A percentile compares a stretch with the other conserved stretches of the same genome.
These are phyloP conservation scores for Macquaria ambigua DNA, from an alignment of 2,113 vertebrate genomes.

Conservation along the genomic window DNA sequence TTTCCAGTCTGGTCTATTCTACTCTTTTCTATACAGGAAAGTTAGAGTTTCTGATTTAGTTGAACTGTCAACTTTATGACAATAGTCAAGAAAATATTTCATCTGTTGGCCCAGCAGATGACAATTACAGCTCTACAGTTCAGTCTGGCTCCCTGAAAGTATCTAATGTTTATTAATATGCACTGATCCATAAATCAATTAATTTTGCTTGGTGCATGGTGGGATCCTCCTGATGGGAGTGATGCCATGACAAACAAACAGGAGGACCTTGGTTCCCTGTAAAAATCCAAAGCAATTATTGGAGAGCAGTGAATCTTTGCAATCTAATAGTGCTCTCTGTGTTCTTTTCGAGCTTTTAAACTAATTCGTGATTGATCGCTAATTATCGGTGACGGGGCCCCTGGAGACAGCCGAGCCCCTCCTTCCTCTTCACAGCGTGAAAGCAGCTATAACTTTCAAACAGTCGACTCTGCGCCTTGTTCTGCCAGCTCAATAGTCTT, in stretches of 20 bases:
- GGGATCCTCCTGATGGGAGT: background rate
- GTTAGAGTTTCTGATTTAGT: background rate
- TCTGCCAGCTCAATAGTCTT: constrained; percentile 71
- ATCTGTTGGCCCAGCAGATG: background rate
- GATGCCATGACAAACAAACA: constrained; percentile 55
- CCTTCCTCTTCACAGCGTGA: constrained; percentile 64
- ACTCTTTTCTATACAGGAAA: background rate
- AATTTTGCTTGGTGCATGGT: background rate
- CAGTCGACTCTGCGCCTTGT: constrained; percentile 60
- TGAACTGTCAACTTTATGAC: background rate
- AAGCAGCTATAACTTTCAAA: constrained; percentile 77
- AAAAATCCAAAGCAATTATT: constrained; percentile 79
- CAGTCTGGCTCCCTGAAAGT: background rate
- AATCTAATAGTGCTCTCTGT: constrained; percentile 82
- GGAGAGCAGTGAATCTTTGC: constrained; percentile 80
- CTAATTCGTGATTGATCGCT: constrained; percentile 84
- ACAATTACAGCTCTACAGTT: background rate
- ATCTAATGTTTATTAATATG: background rate
- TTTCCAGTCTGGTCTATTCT: background rate
- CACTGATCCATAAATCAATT: background rate
- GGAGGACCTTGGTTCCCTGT: constrained; percentile 38
- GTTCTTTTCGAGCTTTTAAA: constrained; percentile 84
- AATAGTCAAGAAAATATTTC: background rate
- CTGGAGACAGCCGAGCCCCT: constrained; percentile 60
- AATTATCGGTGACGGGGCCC: constrained; percentile 79